Base-by-base conservation (phyloP, 1,140 invertebrate genomes). In the Dinoponera quadriceps region DNA sequence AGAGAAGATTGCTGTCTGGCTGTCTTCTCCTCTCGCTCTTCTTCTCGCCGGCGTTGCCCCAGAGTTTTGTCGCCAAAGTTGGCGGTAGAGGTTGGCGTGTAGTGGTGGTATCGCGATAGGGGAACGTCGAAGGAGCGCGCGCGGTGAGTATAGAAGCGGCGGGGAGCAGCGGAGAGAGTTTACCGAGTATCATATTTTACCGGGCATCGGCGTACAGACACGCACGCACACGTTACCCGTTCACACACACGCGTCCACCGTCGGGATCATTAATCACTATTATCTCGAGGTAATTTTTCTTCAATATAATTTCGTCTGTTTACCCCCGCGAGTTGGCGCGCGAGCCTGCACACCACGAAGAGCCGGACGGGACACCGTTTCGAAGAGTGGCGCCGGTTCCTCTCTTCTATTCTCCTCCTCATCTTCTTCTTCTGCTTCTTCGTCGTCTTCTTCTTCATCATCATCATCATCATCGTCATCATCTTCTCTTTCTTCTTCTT, bases 271-370 rank as follows among this genome's bases (percentile, higher is more conserved):
- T 92, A 92, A 93, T 93, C 92, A 93, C 89, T 93, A 93, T 92
- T 93, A 92, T 93, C 92, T 91, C 87, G 90, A 87, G 90, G 90
- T 92, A 92, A 93, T 93, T 93, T 93, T 93, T 92, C 91, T 93
- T 92, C 91, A 88, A 92, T 92, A 91, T 92, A 92, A 93, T 92
- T 93, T 92, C 90, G 91, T 92, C 91, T 92, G 91, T 92, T 93
- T 92, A 92, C 91, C 91, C 91, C 90, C 85, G 85, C 85, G 87
- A 91, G 82, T 90, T 90, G 86, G 75, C 86, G 90, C 89, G 80
- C 88, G 87, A 89, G 86, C 74, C 71, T 88, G 88, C 82, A 84
- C 87, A 88, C 88, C 84, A 75, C 18, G 74, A n/a, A 51, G 55
- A 66, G 75, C 54, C 66, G 73, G 84, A 83, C 85, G 65, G 74